These are phyloP conservation scores for Tenthredo distinguenda DNA, from an alignment of 2,888 invertebrate genomes.

Conservation along the genomic window DNA sequence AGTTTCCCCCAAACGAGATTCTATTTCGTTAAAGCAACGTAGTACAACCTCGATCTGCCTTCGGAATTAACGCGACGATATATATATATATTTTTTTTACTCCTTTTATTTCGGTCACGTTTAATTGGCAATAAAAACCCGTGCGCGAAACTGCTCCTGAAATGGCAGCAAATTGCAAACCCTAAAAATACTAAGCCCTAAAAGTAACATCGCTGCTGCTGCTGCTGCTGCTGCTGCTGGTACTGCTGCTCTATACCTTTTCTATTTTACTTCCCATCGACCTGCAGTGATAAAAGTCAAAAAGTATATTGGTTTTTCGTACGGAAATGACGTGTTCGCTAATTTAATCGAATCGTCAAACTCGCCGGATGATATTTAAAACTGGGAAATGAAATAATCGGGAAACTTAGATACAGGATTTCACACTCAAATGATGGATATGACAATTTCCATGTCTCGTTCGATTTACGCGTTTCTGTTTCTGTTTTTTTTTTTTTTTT, in stretches of 20 bases:
- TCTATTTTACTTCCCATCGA: background rate
- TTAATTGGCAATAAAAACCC: conserved; percentile 36
- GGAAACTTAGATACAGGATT: background rate
- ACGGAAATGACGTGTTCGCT: background rate
- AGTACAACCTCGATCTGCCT: background rate
- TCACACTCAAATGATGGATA: background rate
- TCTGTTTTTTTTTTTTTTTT: background rate
- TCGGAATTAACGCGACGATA: conserved; percentile 12
- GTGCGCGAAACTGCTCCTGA: conserved; percentile 41
- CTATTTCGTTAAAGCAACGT: background rate
- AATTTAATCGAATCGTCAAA: background rate
- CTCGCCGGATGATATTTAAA: background rate
- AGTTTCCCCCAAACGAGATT: background rate
- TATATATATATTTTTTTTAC: background rate
- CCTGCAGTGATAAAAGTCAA: background rate
- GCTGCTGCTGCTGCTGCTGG: background rate
- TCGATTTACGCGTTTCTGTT: background rate
- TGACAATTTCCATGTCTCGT: background rate
- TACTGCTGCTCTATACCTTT: background rate
- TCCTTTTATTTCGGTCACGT: conserved; percentile 37
- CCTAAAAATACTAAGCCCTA: conserved; percentile 15
- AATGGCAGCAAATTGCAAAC: conserved; percentile 35
- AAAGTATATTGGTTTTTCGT: background rate
- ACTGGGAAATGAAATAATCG: background rate
- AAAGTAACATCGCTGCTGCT: background rate